Base-by-base conservation (phyloP, 2,797 vertebrate species). In the Kryptolebias ocellatus region DNA sequence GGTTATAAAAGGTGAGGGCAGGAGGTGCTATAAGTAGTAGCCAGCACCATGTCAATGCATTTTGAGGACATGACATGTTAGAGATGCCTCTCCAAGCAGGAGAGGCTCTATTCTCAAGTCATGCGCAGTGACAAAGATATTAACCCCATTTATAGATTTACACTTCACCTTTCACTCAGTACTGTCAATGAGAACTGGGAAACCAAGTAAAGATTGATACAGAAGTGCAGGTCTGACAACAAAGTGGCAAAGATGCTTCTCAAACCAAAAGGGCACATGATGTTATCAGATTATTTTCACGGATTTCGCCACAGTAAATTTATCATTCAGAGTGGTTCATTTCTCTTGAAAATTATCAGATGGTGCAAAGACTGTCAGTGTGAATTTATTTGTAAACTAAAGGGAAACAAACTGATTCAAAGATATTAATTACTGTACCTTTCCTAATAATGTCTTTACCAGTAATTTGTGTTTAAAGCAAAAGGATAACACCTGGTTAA, bases 1-100 rank as follows among this genome's bases (percentile, higher is more conserved):
- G 75, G 75, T 77, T 87, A 83, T 83, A 83, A 84, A 64, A 85
- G 83, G 74, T 82, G 52, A 46, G 54, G 46, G 8, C 29, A 64
- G 62, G 67, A 70, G 20, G 34, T 11, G 11, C 12, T 53, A 28
- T 1, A 29, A 53, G 37, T 39, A 39, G 37, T 39, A 39, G 37
- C 18, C 18, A 52, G 73, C 45, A 66, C 44, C 16, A 45, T 16
- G 37, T 39, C 37, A 42, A 3, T 5, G 49, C 2, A 53, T 29
- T 49, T 28, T 34, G 45, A 58, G 2, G 20, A 42, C 24, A 10
- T 24, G 9, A 29, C 49, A 24, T 24, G 20, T 24, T 24, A 24
- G 20, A 24, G 20, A 24, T 24, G 20, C 20, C 20, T 24, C 20
- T 24, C 20, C 20, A 24, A 24, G 20, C 20, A 24, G 20, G 20